phyloP scores from a whole-genome alignment of 2,797 vertebrate species.

The Gymnocypris eckloni region DNA sequence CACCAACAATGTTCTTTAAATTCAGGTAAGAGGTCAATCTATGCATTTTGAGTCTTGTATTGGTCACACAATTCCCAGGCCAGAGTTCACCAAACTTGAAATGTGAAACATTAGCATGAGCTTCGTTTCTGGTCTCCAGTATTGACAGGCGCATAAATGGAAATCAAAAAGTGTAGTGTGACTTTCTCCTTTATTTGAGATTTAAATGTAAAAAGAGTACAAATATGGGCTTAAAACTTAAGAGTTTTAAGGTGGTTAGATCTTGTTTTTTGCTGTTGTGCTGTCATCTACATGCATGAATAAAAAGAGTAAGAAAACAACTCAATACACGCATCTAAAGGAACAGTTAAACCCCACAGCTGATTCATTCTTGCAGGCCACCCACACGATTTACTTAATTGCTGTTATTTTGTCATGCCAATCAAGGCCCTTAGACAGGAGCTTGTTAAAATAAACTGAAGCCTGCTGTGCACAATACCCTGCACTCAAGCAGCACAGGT shows the following conservation, averaged over 20 bases:
- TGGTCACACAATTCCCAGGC: neutral
- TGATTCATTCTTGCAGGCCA: slow-evolving; percentile 60
- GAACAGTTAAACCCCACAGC: slow-evolving; percentile 50
- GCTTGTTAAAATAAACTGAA: slow-evolving; percentile 54
- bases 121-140: neutral
- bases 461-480: slow-evolving; percentile 13
- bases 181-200: neutral
- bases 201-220: neutral
- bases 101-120: neutral
- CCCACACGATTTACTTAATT: slow-evolving; percentile 59
- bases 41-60: neutral
- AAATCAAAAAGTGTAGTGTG: neutral
- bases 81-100: neutral
- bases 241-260: neutral
- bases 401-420: slow-evolving; percentile 49
- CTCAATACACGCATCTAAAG: slow-evolving; percentile 49
- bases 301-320: neutral
- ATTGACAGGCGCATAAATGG: neutral
- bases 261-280: neutral
- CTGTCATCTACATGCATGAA: slow-evolving; percentile 11
- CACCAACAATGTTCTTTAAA: neutral
- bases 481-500: slow-evolving; percentile 46
- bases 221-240: too few species aligned
- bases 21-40: neutral
- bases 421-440: slow-evolving; percentile 45